These are phyloP conservation scores for Macroglossus sobrinus DNA, from an alignment of 2,113 vertebrate species.

Conservation along the genomic window DNA sequence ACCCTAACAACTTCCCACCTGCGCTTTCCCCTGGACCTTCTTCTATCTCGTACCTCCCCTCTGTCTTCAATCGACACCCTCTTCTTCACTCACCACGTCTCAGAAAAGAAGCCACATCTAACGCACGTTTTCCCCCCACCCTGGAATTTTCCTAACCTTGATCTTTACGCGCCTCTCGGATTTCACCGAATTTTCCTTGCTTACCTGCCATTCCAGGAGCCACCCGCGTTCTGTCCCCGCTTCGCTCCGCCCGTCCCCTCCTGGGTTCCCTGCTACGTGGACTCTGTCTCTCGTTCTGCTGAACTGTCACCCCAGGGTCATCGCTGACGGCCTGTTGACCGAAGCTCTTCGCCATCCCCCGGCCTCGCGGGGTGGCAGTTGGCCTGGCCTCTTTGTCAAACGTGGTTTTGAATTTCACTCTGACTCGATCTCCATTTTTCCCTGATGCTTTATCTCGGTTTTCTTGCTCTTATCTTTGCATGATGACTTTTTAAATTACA, in stretches of 20 bases:
- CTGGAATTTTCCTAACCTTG: neutral
- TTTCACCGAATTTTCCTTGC: neutral
- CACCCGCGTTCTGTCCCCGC: fast-evolving
- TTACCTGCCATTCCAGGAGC: neutral
- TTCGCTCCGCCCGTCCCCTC: fast-evolving
- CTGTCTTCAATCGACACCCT: neutral
- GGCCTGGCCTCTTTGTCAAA: neutral
- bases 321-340: neutral
- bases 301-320: neutral
- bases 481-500: neutral
- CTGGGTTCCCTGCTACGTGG: fast-evolving
- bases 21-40: neutral
- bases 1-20: neutral
- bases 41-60: neutral
- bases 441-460: neutral
- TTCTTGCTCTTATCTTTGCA: neutral
- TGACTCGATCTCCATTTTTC: too few relatives aligned
- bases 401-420: neutral
- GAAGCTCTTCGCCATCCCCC: neutral
- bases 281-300: neutral
- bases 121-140: neutral
- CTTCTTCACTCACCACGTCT: neutral
- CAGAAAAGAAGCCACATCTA: neutral
- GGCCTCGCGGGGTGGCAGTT: fast-evolving
- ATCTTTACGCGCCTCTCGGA: neutral